These are phyloP conservation scores for Nycticebus coucang DNA, from an alignment of 2,113 vertebrate species.

Conservation along the genomic window DNA sequence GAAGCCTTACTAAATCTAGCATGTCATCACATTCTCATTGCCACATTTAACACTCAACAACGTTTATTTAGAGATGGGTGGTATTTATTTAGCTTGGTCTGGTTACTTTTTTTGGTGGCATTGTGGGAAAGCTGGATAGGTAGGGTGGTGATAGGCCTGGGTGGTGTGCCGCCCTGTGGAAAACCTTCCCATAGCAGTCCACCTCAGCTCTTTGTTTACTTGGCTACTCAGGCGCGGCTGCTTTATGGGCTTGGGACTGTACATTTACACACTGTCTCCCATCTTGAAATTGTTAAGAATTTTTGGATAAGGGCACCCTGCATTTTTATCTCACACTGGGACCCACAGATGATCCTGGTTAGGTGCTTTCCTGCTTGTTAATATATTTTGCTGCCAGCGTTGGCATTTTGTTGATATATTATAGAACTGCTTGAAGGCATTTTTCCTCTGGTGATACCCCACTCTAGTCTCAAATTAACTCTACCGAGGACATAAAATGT, in stretches of 20 bases:
- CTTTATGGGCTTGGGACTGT: neutral
- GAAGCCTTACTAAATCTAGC: neutral
- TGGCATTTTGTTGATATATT: neutral
- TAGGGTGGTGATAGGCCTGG: neutral
- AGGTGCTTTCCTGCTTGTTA: neutral
- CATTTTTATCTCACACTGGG: neutral
- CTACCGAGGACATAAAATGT: neutral
- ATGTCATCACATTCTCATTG: neutral
- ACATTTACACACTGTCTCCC: rapidly evolving
- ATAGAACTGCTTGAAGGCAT: neutral
- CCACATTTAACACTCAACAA: neutral
- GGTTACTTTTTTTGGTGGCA: neutral
- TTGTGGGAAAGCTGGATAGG: neutral
- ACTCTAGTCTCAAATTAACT: slow-evolving; percentile 8
- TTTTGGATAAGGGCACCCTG: neutral
- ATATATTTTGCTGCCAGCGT: neutral
- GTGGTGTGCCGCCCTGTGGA: slow-evolving; percentile 32
- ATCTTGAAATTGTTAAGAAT: neutral
- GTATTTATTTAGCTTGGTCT: neutral
- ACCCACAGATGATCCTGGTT: neutral
- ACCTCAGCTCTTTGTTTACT: neutral
- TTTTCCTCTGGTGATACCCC: slow-evolving; percentile 2
- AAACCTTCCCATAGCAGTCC: slow-evolving; percentile 30
- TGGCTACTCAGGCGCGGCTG: neutral
- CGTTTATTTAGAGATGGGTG: neutral